phyloP scores from a whole-genome alignment of 1,140 invertebrate species.

The Eueides isabella region DNA sequence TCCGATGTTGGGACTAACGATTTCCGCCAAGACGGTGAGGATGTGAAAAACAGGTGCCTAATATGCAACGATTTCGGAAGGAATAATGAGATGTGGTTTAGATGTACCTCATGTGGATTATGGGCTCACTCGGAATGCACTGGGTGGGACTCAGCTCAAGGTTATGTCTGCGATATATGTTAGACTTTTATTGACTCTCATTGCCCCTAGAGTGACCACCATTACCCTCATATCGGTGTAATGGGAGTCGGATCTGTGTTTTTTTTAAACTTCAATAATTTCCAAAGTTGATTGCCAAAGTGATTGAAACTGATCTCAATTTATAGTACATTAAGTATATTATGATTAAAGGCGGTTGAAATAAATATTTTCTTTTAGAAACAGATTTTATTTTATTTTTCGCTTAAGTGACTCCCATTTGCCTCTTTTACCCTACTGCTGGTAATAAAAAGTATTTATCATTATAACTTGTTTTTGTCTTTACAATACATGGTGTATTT shows the following conservation, averaged over 20 bases:
- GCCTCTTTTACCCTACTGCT: conserved; percentile 24
- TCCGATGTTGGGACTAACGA: conserved; percentile 28
- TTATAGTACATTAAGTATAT: conserved; percentile 25
- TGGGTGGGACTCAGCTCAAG: conserved; percentile 35
- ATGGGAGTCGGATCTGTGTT: conserved; percentile 48
- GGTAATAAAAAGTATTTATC: too few species aligned
- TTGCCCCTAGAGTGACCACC: conserved; percentile 42
- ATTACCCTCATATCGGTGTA: conserved; percentile 44
- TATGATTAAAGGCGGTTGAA: too few species aligned
- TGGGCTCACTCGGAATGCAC: conserved; percentile 37
- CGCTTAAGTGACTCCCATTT: conserved; percentile 11
- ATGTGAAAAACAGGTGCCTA: conserved; percentile 32
- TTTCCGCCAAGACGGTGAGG: conserved; percentile 32
- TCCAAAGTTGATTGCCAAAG: conserved; percentile 48
- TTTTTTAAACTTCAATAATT: conserved; percentile 46
- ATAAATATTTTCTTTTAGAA: too few species aligned
- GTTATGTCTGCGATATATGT: conserved; percentile 43
- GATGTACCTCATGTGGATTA: conserved; percentile 34
- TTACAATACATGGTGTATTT: too few species aligned
- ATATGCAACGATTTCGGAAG: conserved; percentile 49
- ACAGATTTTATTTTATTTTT: too few species aligned
- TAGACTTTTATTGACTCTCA: conserved; percentile 43
- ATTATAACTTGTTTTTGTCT: too few species aligned
- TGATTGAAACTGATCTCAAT: conserved; percentile 42
- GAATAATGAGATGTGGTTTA: conserved; percentile 54